These are phyloP conservation scores for Scaptodrosophila lebanonensis DNA, from an alignment of 1,140 invertebrate genomes.

Conservation along the genomic window DNA sequence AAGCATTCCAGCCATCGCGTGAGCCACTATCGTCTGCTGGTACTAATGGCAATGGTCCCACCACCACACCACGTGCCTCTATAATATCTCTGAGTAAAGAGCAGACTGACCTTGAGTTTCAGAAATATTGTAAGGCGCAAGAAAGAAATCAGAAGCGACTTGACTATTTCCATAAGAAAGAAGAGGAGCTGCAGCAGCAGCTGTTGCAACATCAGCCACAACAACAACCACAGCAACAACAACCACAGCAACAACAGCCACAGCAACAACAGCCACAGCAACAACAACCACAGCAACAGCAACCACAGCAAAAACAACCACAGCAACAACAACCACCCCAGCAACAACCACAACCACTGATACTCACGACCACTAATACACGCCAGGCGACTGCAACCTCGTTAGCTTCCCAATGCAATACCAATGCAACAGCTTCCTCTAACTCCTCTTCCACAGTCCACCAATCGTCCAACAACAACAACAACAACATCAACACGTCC, in stretches of 20 bases:
- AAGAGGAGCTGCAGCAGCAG: conserved; percentile 54
- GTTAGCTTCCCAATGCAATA: conserved; percentile 38
- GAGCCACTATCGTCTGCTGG: conserved; percentile 53
- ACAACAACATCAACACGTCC: conserved; percentile 11
- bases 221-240: conserved; percentile 22
- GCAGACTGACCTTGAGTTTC: conserved; percentile 57
- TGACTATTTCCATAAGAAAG: conserved; percentile 67
- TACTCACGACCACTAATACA: conserved; percentile 33
- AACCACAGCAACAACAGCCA: conserved; percentile 29
- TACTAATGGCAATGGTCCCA: conserved; percentile 14
- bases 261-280: conserved; percentile 11
- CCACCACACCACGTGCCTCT: conserved; percentile 52
- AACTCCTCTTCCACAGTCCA: conserved; percentile 75
- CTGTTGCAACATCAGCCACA: conserved; percentile 20
- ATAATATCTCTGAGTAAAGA: conserved; percentile 39
- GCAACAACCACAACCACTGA: conserved; percentile 19
- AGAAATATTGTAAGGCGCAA: conserved; percentile 64
- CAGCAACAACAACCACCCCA: conserved; percentile 25
- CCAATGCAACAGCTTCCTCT: conserved; percentile 63
- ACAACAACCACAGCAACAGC: conserved; percentile 14
- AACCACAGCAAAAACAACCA: conserved; percentile 27
- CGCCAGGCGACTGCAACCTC: conserved; percentile 24
- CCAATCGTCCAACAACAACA: conserved; percentile 36
- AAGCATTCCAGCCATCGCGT: conserved; percentile 75
- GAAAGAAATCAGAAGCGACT: conserved; percentile 67